Conservation (phyloP, 2,113 vertebrate species). For the Chlorodrepanis virens region DNA sequence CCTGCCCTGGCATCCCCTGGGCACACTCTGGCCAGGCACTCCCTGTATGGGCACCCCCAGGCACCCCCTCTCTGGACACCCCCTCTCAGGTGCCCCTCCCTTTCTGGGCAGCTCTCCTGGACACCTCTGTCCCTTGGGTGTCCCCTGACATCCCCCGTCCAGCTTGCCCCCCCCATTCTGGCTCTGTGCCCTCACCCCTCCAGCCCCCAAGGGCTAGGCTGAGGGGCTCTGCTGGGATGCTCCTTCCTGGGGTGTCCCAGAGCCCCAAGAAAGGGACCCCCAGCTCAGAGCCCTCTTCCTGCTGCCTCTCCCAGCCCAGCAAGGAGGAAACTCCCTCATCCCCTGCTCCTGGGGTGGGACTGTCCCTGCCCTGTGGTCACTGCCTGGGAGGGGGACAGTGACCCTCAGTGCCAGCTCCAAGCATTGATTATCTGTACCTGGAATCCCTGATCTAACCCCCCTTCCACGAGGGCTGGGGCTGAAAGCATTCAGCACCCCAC, state of each 20-base stretch:
- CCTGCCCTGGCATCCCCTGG: not conserved
- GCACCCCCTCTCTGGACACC: not conserved
- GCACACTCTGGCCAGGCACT: fast-evolving
- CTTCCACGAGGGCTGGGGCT: not conserved
- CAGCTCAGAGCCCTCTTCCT: not conserved
- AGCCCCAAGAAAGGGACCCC: not conserved
- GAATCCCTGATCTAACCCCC: too few relatives aligned
- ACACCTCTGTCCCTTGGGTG: not conserved
- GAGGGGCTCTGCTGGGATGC: not conserved
- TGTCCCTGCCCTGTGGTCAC: not conserved
- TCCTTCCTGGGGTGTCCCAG: not conserved
- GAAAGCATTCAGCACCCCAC: not conserved
- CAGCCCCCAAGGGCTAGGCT: not conserved
- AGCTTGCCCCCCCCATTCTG: not conserved
- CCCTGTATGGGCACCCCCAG: not conserved
- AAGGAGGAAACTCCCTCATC: fast-evolving
- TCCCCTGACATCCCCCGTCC: too few relatives aligned
- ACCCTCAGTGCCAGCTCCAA: not conserved
- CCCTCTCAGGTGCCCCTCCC: not conserved
- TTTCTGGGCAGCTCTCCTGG: not conserved
- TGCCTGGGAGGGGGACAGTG: fast-evolving
- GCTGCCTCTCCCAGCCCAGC: not conserved
- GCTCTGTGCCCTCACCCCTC: not conserved
- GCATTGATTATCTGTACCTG: fast-evolving
- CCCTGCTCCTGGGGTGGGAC: not conserved